Base-by-base conservation (phyloP, 2,888 invertebrate genomes). In the Rhingia rostrata region DNA sequence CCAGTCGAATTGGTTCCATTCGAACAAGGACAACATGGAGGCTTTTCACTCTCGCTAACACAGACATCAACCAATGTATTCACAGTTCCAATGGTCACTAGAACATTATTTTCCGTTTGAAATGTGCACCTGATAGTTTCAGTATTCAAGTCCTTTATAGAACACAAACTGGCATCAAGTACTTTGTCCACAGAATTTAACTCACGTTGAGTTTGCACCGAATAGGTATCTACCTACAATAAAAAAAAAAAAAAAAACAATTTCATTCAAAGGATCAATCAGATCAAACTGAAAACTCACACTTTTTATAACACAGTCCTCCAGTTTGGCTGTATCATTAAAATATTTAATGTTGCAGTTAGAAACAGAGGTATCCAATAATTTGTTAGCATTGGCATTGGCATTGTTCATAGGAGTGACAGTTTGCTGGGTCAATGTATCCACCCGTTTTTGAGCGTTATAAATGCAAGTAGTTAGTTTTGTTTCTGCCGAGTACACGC, bases 51-150 rank as follows among this genome's bases (percentile, higher is more conserved):
- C 4, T 66, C 32, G 30, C 6, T 41, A 4, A 69, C 3, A 35
- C 69, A 69, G 14, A 37, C 35, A n/a, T 69, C 35, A 56, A 69
- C 45, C 12, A 10, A 22, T 6, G 6, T 32, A n/a, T 14, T 6
- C 6, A 56, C 56, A 1, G 3, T 14, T 4, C 69, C 69, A 32
- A 56, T 56, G 4, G 32, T 69, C 10, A 69, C 30, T 22, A 69
- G 22, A 12, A 33, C 30, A 3, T 3, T 54, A 35, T 41, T 39
- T 22, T 69, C 69, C 1, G 37, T 56, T 3, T 6, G 9, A 35
- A 56, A 69, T 4, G 69, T 22, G 6, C 69, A 69, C 6, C 12
- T 12, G 4, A 47, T 14, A 3, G 45, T 33, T 45, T 69, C 56
- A 9, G 35, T 33, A 30, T 35, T 33, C 9, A 56, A 7, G 10